Conservation (phyloP, 2,888 invertebrate species). For the Hyppa rectilinea region DNA sequence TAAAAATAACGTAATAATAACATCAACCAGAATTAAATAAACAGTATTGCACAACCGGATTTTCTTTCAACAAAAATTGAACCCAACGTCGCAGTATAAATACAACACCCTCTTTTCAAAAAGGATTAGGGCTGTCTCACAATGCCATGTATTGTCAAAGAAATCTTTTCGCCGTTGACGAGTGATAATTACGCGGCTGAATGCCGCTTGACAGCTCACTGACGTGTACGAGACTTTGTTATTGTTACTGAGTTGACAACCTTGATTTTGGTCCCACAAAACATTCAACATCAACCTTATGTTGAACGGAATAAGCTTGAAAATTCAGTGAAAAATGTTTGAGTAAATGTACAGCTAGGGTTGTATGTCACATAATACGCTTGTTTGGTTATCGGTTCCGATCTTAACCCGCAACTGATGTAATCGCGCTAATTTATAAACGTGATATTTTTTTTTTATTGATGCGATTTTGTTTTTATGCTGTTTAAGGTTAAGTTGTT, state of each 20-base stretch:
- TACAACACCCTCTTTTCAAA: slow-evolving; percentile 65
- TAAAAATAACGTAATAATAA: slow-evolving; percentile 30
- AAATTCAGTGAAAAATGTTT: slow-evolving; percentile 9
- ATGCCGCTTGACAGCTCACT: slow-evolving; percentile 78
- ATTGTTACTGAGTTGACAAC: slow-evolving; percentile 60
- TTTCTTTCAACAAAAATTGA: slow-evolving; percentile 52
- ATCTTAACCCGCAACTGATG: slow-evolving; percentile 70
- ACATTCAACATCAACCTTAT: slow-evolving; percentile 24
- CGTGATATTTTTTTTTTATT: slow-evolving; percentile 72
- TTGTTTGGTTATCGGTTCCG: slow-evolving; percentile 71
- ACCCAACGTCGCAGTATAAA: slow-evolving; percentile 60
- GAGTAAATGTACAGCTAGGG: slow-evolving; percentile 40
- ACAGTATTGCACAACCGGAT: slow-evolving; percentile 45
- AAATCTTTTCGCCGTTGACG: slow-evolving; percentile 78
- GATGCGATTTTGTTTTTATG: slow-evolving; percentile 54
- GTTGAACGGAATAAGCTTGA: fast-evolving
- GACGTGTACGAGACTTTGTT: slow-evolving; percentile 66
- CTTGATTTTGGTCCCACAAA: slow-evolving; percentile 27
- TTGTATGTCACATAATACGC: slow-evolving; percentile 65
- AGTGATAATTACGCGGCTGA: slow-evolving; percentile 83
- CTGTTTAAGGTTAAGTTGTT: slow-evolving; percentile 46
- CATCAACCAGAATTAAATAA: slow-evolving; percentile 38
- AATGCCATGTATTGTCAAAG: slow-evolving; percentile 77
- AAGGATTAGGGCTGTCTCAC: slow-evolving; percentile 77
- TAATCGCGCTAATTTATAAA: slow-evolving; percentile 74